phyloP scores from a whole-genome alignment of 2,888 invertebrate species.

The Odiellus spinosus region DNA sequence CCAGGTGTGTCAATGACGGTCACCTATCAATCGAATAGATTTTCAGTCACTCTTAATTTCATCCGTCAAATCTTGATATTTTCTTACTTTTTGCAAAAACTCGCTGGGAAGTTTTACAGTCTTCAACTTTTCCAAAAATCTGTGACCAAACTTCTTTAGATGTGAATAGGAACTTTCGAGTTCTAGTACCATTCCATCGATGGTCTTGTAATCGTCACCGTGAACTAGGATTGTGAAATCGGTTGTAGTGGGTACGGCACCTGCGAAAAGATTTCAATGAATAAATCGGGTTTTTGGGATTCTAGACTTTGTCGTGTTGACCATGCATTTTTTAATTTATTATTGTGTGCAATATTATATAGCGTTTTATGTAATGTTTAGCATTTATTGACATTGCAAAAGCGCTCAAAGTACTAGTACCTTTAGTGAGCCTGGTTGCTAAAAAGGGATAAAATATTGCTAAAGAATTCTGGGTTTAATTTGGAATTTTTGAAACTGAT shows the following conservation, averaged over 20 bases:
- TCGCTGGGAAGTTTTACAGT: slow-evolving; percentile 11
- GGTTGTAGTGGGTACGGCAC: slow-evolving; percentile 27
- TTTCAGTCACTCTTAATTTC: background rate
- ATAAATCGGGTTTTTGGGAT: background rate
- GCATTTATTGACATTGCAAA: background rate
- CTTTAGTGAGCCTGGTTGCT: too few relatives aligned
- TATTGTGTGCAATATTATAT: too few relatives aligned
- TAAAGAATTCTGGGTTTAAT: too few relatives aligned
- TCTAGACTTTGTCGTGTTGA: too few relatives aligned
- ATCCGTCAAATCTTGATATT: background rate
- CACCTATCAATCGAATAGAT: slow-evolving; percentile 12
- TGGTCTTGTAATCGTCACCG: slow-evolving; percentile 20
- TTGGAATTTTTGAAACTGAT: too few relatives aligned
- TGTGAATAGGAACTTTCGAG: slow-evolving; percentile 23
- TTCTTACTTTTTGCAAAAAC: slow-evolving; percentile 14
- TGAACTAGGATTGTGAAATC: slow-evolving; percentile 25
- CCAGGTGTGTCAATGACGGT: slow-evolving; percentile 28
- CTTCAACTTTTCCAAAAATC: slow-evolving; percentile 21
- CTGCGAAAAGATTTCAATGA: slow-evolving; percentile 15
- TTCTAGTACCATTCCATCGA: slow-evolving; percentile 25
- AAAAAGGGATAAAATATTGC: too few relatives aligned
- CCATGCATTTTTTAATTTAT: too few relatives aligned
- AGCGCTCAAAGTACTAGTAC: background rate
- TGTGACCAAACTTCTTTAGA: slow-evolving; percentile 26
- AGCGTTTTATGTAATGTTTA: too few relatives aligned